These are phyloP conservation scores for Arenaria interpres DNA, from an alignment of 2,113 vertebrate genomes.

Conservation along the genomic window DNA sequence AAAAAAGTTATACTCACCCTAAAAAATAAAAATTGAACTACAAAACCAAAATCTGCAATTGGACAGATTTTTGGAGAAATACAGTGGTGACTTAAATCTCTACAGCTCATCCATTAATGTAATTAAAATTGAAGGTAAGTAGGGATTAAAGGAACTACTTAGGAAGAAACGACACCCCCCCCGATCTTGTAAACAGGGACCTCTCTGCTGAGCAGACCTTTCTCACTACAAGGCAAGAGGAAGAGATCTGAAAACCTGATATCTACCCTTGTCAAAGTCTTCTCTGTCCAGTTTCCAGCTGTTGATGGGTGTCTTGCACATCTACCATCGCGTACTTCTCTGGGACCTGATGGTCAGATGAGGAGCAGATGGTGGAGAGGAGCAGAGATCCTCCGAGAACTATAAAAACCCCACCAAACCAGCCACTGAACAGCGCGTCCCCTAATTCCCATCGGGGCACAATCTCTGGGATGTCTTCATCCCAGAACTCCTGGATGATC, in stretches of 20 bases:
- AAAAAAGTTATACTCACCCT: neutral
- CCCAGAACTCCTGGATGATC: conserved; percentile 79
- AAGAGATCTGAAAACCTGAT: neutral
- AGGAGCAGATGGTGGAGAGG: conserved; percentile 35
- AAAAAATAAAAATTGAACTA: neutral
- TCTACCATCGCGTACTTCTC: neutral
- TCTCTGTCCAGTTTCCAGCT: conserved; percentile 12
- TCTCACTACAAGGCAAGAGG: neutral
- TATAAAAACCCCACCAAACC: conserved; percentile 77
- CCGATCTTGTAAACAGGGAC: neutral
- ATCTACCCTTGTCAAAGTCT: neutral
- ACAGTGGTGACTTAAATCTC: neutral
- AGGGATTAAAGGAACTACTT: neutral
- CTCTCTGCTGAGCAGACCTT: neutral
- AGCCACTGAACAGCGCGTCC: conserved; percentile 78
- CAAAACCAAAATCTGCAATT: neutral
- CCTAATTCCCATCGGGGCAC: conserved; percentile 81
- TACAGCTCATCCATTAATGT: neutral
- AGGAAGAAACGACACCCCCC: neutral
- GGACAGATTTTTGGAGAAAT: neutral
- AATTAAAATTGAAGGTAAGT: neutral
- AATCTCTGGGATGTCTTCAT: conserved; percentile 75
- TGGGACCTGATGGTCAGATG: neutral
- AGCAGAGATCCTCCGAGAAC: conserved; percentile 74
- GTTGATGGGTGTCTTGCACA: neutral